Evolutionary conservation across 2,888 invertebrate genomes (phyloP).

Genomic region (Oligia strigilis): DNA sequence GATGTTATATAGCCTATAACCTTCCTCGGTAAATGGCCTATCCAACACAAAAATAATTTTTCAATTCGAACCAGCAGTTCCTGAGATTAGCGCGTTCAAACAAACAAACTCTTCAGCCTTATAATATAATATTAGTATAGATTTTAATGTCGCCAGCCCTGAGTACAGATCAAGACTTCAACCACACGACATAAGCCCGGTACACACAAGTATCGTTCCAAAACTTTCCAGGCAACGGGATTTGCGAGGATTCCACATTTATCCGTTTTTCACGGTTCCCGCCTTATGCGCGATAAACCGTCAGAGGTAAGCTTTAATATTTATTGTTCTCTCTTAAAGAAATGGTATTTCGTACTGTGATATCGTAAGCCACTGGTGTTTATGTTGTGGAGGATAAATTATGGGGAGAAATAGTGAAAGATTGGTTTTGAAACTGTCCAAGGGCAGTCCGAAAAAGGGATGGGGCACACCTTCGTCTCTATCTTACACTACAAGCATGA

Average conservation of each 20-base stretch:
- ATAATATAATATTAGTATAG: too few relatives aligned
- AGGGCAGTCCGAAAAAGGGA: background rate
- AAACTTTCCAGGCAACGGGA: slow-evolving; percentile 78
- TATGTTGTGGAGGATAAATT: slow-evolving; percentile 29
- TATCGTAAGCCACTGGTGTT: slow-evolving; percentile 55
- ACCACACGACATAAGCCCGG: slow-evolving; percentile 68
- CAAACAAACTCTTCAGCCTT: too few relatives aligned
- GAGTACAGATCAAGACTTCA: slow-evolving; percentile 54
- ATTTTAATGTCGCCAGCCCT: slow-evolving; percentile 42
- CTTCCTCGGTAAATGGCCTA: too few relatives aligned
- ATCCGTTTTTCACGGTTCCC: slow-evolving; percentile 85
- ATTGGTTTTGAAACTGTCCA: background rate
- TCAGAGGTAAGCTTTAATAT: slow-evolving; percentile 84
- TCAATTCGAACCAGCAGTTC: too few relatives aligned
- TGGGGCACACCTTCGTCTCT: background rate
- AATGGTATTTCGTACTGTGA: slow-evolving; percentile 68
- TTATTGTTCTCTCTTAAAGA: slow-evolving; percentile 81
- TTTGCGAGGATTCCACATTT: slow-evolving; percentile 82
- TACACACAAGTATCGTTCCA: slow-evolving; percentile 74
- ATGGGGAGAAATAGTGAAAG: background rate
- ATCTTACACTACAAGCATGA: background rate
- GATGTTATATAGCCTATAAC: too few relatives aligned
- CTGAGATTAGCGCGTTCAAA: too few relatives aligned
- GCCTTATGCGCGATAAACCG: slow-evolving; percentile 81
- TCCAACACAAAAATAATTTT: too few relatives aligned